These are phyloP conservation scores for cattle (Bos taurus) DNA, from an alignment of 2,113 vertebrate genomes.

Conservation along the genomic window ARS-UCD2.0 NC_037345.1:51796001-51796500, in stretches of 20 bases:
- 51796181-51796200: not conserved
- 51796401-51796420: not conserved
- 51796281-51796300: not conserved
- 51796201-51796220: not conserved
- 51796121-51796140: rapidly evolving
- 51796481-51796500: not conserved
- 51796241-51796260: not conserved
- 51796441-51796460: not conserved
- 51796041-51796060: not conserved
- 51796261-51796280: not conserved
- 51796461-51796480: not conserved
- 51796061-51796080: not conserved
- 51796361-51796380: not conserved
- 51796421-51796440: not conserved
- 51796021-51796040: not conserved
- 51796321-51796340: not conserved
- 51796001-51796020: not conserved
- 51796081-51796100: not conserved
- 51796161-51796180: not conserved
- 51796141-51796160: not conserved
- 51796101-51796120: not conserved
- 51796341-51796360: not conserved
- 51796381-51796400: not conserved
- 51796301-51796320: rapidly evolving
- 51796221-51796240: not conserved